Evolutionary conservation across 2,113 vertebrate genomes (phyloP), one percentile per base, ranked within the genome.

Genomic region (Todiramphus saurophagus): DNA sequence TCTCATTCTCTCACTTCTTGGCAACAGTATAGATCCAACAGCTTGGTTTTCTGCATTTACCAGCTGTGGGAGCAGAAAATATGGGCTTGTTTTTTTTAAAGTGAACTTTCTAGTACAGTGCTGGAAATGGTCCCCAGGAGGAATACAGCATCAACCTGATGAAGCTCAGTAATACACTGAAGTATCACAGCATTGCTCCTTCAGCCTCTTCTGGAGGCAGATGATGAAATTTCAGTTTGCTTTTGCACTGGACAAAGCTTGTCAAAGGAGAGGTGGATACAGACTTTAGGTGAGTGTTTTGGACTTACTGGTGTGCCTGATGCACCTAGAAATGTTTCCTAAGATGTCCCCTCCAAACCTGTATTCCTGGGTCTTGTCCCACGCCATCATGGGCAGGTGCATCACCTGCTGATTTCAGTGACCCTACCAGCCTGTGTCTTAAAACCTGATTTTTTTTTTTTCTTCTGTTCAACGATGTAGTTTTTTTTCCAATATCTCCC

Each of bases 21-120:
- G 93, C 87, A 95, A 10, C 10, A 25, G 66, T 59, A 33, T 63
- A 82, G 23, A 51, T 81, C 51, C 55, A 83, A 27, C 67, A 80
- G 41, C 68, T 87, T 91, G 58, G n/a, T 79, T 93, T 85, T 96
- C 75, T 93, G 46, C 16, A 10, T 94, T 87, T 90, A 63, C 79
- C 72, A 83, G 63, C 79, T 79, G 62, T 90, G 23, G 39, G 19
- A 75, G 35, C 31, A 72, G 35, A 72, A 35, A 46, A 41, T 48
- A 17, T 4, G 28, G 31, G 16, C 5, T 56, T 18, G 11, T 31
- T 31, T 60, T 62, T 62, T 74, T 51, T 21, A 3, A 70, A 50
- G 35, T 18, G 28, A 50, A 63, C 17, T 55, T 94, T 68, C 31
- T 72, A 30, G 33, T 88, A 41, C 13, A 23, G 16, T 60, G 82